Evolutionary conservation across 2,113 vertebrate genomes (phyloP), one percentile per base, ranked within the genome.

Genomic region (Turnix velox): DNA sequence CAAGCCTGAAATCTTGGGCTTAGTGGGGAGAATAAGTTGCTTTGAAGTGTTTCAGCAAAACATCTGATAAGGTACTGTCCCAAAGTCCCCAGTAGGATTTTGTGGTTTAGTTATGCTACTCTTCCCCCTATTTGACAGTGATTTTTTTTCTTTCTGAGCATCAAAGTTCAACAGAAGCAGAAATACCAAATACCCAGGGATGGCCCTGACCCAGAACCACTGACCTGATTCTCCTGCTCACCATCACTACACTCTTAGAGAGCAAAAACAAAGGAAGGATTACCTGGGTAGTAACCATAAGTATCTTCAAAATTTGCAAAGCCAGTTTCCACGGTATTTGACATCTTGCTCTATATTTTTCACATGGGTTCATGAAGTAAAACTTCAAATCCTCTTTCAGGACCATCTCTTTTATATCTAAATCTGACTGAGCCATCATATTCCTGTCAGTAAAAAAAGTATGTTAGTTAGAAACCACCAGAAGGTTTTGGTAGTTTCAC

Each of bases 291-390:
- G 99, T 99, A 93, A 99, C 98, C 99, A 99, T 99, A 88, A 98
- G 93, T 58, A 99, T 99, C 98, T 99, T 99, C 92, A 99, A 95
- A 93, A 99, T 98, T 97, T 99, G 99, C 94, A 99, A 97, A 39
- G 97, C 98, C 82, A 99, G 93, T 94, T 99, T 99, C 99, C 99
- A 99, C 4, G 99, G 99, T 67, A 99, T 94, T 75, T 99, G 98
- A 62, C 59, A 92, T 78, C 99, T 97, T 86, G 98, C 98, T 97
- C 97, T 97, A 97, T 99, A 99, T 96, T 99, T 99, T 96, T 99
- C 99, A 98, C 99, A 99, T 0, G 99, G 99, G 82, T 97, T 99
- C 99, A 99, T 99, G 95, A 99, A 99, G 97, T 99, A 99, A 94
- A 98, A 99, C 85, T 89, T 98, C 84, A 99, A 97, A 96, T 99